phyloP scores from a whole-genome alignment of 1,140 invertebrate species.

The Melipona quadrifasciata region DNA sequence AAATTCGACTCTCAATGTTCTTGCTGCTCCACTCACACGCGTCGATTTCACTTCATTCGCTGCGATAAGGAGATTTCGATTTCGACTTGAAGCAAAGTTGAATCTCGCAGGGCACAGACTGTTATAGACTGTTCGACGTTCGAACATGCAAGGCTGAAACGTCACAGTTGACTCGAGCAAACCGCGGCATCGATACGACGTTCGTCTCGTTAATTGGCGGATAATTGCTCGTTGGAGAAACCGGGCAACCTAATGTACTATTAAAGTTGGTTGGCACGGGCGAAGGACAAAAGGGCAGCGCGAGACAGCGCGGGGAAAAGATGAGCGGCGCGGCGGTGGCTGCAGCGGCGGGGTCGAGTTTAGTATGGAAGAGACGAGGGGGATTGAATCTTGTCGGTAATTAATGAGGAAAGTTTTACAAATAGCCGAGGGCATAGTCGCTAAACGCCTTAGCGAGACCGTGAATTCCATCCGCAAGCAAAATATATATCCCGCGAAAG shows the following conservation, averaged over 20 bases:
- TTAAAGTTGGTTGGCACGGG: conserved; percentile 67
- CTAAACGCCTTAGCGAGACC: conserved; percentile 68
- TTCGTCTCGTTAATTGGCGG: conserved; percentile 64
- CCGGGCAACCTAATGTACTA: conserved; percentile 70
- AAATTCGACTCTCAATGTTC: no score
- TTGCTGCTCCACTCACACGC: no score
- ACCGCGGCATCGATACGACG: not conserved
- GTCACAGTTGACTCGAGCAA: conserved; percentile 23
- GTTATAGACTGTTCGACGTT: not conserved
- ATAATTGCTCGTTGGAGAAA: conserved; percentile 59
- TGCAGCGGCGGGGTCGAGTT: conserved; percentile 17
- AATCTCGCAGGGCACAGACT: not conserved
- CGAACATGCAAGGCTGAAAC: no score
- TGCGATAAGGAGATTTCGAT: not conserved
- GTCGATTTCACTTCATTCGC: not conserved
- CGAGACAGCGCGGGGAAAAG: conserved; percentile 50
- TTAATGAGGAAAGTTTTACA: conserved; percentile 79
- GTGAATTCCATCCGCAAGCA: conserved; percentile 67
- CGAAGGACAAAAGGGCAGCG: conserved; percentile 58
- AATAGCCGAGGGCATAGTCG: conserved; percentile 72
- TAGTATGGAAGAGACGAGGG: conserved; percentile 54
- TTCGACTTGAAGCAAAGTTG: not conserved
- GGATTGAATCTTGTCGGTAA: conserved; percentile 77
- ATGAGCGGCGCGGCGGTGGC: not conserved
- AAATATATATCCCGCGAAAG: conserved; percentile 58